phyloP scores from a whole-genome alignment of 2,113 vertebrate species.

The Dromaius novaehollandiae region DNA sequence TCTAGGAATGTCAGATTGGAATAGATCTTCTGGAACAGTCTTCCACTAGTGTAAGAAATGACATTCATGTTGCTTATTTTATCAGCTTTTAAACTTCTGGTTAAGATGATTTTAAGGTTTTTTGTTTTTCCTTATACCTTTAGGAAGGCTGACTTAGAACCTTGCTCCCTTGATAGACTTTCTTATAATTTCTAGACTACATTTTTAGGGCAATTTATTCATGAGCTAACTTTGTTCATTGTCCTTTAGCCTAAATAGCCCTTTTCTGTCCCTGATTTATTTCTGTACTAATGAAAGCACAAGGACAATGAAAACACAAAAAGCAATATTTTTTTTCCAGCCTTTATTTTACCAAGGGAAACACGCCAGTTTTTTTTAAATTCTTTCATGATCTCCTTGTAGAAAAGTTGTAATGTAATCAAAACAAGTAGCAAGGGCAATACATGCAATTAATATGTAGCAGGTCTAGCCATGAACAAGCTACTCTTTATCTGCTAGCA shows the following conservation, averaged over 20 bases:
- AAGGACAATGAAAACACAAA: slow-evolving; percentile 9
- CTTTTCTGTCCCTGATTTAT: slow-evolving; percentile 11
- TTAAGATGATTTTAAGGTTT: background rate
- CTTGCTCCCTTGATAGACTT: background rate
- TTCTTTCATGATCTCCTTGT: background rate
- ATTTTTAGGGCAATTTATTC: slow-evolving; percentile 22
- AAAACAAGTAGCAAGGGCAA: slow-evolving; percentile 16
- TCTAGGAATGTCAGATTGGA: background rate
- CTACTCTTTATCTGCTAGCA: background rate
- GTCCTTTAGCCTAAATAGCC: background rate
- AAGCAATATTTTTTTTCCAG: background rate
- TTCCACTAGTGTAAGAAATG: background rate
- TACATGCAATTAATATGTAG: slow-evolving; percentile 3
- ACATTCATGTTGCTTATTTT: background rate
- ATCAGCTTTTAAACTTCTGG: background rate
- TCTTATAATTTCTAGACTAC: background rate
- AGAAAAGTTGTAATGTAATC: slow-evolving; percentile 26
- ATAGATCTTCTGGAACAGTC: background rate
- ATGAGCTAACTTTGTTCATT: background rate
- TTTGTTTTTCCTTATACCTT: background rate
- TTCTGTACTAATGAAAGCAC: slow-evolving; percentile 30
- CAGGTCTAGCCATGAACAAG: background rate
- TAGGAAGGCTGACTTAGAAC: background rate
- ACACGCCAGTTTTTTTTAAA: background rate
- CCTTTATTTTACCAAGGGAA: background rate